phyloP scores from a whole-genome alignment of 2,113 vertebrate genomes.

The Hypanus sabinus region DNA sequence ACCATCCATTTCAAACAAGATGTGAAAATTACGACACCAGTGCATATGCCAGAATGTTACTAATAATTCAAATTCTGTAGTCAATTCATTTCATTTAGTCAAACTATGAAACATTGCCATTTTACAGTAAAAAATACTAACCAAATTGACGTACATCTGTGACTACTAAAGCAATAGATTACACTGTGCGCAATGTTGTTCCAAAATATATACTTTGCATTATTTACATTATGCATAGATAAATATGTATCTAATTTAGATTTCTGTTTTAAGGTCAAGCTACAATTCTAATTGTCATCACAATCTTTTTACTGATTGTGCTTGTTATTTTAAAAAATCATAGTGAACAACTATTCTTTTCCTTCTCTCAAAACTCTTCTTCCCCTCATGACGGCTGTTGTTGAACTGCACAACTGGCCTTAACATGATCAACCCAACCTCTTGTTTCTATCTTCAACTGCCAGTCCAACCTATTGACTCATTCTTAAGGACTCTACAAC shows the following conservation, averaged over 20 bases:
- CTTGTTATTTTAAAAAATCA: neutral
- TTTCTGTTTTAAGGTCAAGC: neutral
- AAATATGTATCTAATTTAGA: neutral
- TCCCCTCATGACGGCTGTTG: neutral
- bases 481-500: too few relatives aligned
- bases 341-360: neutral
- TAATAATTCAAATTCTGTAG: neutral
- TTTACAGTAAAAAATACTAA: slow-evolving; percentile 45
- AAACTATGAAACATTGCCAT: slow-evolving; percentile 43
- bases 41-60: slow-evolving; percentile 44
- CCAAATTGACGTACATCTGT: slow-evolving; percentile 46
- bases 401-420: neutral
- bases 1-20: slow-evolving; percentile 2
- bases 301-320: neutral
- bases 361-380: neutral
- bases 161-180: slow-evolving; percentile 46
- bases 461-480: too few relatives aligned
- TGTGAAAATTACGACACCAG: slow-evolving; percentile 47
- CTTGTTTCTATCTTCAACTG: too few relatives aligned
- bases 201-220: slow-evolving; percentile 41
- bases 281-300: slow-evolving; percentile 9
- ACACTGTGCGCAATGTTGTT: slow-evolving; percentile 48
- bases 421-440: neutral
- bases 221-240: slow-evolving; percentile 40
- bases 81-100: neutral